phyloP scores from a whole-genome alignment of 2,797 vertebrate genomes.

The Melanitta fusca region DNA sequence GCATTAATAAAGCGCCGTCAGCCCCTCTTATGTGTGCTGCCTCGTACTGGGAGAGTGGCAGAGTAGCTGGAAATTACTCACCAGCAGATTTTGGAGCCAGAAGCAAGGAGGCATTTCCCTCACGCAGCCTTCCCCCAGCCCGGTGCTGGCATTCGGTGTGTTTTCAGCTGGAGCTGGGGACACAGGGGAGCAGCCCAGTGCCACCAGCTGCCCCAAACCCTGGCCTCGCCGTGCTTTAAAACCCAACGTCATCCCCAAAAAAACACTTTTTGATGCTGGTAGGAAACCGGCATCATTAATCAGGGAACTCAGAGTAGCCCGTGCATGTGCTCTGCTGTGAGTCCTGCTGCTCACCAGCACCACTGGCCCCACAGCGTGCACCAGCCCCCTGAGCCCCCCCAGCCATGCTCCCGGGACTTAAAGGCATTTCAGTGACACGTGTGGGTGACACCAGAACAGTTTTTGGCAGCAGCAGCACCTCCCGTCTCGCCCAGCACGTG shows the following conservation, averaged over 20 bases:
- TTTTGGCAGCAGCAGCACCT: not conserved
- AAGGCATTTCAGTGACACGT: not conserved
- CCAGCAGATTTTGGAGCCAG: not conserved
- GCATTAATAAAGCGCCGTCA: not conserved
- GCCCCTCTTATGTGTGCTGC: not conserved
- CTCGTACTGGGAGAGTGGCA: not conserved
- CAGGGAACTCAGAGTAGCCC: not conserved
- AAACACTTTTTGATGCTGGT: not conserved
- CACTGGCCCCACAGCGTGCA: not conserved
- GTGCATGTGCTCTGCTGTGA: not conserved
- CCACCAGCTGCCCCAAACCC: not conserved
- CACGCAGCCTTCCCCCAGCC: not conserved
- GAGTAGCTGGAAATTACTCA: not conserved
- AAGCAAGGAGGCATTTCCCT: constrained; percentile 30
- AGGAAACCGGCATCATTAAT: not conserved
- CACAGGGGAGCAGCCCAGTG: not conserved
- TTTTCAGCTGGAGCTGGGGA: not conserved
- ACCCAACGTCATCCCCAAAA: not conserved
- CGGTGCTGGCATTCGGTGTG: not conserved
- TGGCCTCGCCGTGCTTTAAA: not conserved
- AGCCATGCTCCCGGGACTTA: not conserved
- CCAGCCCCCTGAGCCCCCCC: not conserved
- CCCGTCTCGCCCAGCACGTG: not conserved
- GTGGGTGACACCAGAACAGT: not conserved
- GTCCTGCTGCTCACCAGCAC: not conserved